phyloP scores from a whole-genome alignment of 2,888 invertebrate species.

The Syritta pipiens region DNA sequence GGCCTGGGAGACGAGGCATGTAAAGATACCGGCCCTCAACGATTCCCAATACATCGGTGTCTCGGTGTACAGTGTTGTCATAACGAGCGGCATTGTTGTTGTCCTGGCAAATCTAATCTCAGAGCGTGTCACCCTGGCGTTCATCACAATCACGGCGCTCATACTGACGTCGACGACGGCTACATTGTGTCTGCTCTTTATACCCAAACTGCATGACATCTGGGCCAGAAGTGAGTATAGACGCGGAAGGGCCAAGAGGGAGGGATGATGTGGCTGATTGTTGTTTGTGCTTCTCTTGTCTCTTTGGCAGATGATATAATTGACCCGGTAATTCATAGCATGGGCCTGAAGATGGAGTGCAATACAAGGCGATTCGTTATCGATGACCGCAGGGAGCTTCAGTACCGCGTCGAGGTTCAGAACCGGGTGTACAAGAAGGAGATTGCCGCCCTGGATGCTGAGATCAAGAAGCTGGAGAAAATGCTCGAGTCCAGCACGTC shows the following conservation, averaged over 20 bases:
- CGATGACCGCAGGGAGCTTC: conserved; percentile 90
- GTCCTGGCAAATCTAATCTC: conserved; percentile 93
- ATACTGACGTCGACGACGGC: conserved; percentile 93
- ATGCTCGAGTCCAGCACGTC: conserved; percentile 84
- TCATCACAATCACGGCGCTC: conserved; percentile 89
- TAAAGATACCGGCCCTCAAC: conserved; percentile 94
- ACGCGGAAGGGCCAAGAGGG: conserved; percentile 1
- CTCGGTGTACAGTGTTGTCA: conserved; percentile 94
- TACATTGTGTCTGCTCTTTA: conserved; percentile 90
- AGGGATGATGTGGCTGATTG: too few relatives aligned
- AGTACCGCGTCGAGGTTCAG: conserved; percentile 93
- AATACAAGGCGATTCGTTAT: conserved; percentile 91
- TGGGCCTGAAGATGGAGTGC: conserved; percentile 92
- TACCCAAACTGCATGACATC: conserved; percentile 90
- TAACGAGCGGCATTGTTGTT: conserved; percentile 92
- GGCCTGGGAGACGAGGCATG: conserved; percentile 97
- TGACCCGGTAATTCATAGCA: conserved; percentile 92
- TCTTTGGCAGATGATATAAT: conserved; percentile 82
- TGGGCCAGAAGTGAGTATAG: conserved; percentile 82
- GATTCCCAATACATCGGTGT: conserved; percentile 96
- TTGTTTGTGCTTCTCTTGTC: conserved; percentile 10
- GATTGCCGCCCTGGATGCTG: conserved; percentile 88
- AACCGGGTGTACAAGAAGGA: conserved; percentile 93
- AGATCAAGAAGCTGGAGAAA: conserved; percentile 87
- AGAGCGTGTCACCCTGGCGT: conserved; percentile 89